Conservation (phyloP, 2,888 invertebrate genomes). For the Linnaemya vulpina region DNA sequence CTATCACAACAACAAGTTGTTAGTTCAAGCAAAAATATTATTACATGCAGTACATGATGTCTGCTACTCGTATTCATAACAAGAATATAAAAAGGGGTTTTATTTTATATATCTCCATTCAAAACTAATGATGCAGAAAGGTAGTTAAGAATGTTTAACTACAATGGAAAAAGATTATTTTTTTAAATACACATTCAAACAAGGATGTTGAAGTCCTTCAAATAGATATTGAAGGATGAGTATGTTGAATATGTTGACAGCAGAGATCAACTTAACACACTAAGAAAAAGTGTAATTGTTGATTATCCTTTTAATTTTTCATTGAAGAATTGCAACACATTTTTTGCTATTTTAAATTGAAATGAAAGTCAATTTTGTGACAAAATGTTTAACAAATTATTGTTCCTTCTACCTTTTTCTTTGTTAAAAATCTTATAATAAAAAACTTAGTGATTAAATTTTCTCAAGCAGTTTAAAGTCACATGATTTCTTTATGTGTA, state of each 20-base stretch:
- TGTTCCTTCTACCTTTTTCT: no score
- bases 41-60: background rate
- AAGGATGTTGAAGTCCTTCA: background rate
- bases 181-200: slow-evolving; percentile 35
- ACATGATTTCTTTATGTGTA: background rate
- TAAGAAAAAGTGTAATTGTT: background rate
- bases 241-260: background rate
- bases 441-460: no score
- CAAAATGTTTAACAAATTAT: no score
- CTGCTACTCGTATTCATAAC: background rate
- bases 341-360: no score
- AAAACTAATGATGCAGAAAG: slow-evolving; percentile 67
- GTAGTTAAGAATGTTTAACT: slow-evolving; percentile 58
- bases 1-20: slow-evolving; percentile 13
- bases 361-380: no score
- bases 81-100: slow-evolving; percentile 17
- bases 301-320: no score
- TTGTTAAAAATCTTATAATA: no score
- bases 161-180: slow-evolving; percentile 50
- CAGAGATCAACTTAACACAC: background rate
- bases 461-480: no score
- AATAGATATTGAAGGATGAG: background rate
- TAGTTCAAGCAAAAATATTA: background rate
- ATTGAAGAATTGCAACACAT: no score
- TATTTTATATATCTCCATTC: slow-evolving; percentile 15